A percentile compares a stretch with the other conserved stretches of the same genome.
phyloP scores from a whole-genome alignment of 2,797 vertebrate species.

The Cossypha polioptera region DNA sequence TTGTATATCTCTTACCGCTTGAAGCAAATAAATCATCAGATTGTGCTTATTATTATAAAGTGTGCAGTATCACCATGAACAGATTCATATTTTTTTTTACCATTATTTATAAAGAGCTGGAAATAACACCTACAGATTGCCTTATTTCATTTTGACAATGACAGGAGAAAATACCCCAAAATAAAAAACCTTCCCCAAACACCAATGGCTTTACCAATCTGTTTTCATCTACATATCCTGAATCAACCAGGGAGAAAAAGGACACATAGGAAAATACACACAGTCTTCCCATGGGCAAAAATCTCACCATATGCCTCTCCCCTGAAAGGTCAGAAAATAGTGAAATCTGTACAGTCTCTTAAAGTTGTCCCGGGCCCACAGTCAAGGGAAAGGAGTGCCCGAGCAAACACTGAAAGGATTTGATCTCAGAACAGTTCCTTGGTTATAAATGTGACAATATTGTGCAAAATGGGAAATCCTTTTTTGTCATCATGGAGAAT shows the following conservation, averaged over 20 bases:
- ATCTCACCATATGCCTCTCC: background rate
- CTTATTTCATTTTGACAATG: background rate
- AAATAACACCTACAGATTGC: background rate
- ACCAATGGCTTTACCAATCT: background rate
- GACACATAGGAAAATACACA: background rate
- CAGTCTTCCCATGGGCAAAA: background rate
- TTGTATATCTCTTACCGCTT: background rate
- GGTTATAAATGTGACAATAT: background rate
- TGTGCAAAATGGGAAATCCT: background rate
- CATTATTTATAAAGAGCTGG: background rate
- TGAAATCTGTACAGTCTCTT: background rate
- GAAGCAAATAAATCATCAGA: background rate
- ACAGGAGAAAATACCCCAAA: background rate
- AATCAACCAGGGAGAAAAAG: background rate
- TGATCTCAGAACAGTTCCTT: background rate
- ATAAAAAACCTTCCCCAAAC: rapidly evolving
- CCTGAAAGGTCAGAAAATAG: background rate
- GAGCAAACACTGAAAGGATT: background rate
- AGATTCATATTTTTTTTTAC: background rate
- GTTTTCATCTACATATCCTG: background rate
- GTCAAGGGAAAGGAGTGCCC: background rate
- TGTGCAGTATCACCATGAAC: background rate
- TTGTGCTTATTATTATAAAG: background rate
- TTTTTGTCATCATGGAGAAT: background rate
- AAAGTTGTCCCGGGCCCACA: background rate